Conservation (phyloP, 1,140 invertebrate species). For the Tachypleus tridentatus region DNA sequence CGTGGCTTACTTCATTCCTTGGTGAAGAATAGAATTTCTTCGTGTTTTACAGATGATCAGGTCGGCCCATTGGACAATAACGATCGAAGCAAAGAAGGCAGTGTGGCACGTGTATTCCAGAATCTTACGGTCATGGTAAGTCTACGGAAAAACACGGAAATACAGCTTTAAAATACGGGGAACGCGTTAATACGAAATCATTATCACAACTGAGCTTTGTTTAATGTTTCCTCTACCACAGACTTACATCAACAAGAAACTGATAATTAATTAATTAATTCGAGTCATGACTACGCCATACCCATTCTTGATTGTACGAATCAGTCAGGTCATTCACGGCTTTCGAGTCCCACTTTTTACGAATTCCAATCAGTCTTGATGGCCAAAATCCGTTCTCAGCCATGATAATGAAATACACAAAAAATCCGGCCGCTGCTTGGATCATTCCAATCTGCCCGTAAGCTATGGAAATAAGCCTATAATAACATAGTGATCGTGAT, state of each 20-base stretch:
- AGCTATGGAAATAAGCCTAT: slow-evolving; percentile 50
- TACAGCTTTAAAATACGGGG: too few relatives aligned
- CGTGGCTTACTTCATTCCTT: slow-evolving; percentile 47
- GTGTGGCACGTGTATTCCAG: slow-evolving; percentile 56
- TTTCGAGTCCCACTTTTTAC: slow-evolving; percentile 91
- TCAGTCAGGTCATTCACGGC: slow-evolving; percentile 92
- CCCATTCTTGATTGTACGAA: slow-evolving; percentile 98
- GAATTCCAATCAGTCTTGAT: slow-evolving; percentile 67
- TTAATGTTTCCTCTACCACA: too few relatives aligned
- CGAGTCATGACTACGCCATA: slow-evolving; percentile 35
- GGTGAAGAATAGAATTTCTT: slow-evolving; percentile 47
- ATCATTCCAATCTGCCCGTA: slow-evolving; percentile 99
- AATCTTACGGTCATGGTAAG: slow-evolving; percentile 46
- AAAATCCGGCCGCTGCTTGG: slow-evolving; percentile 97
- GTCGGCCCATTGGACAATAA: slow-evolving; percentile 57
- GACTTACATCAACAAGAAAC: too few relatives aligned
- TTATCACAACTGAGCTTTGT: too few relatives aligned
- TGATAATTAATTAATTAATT: too few relatives aligned
- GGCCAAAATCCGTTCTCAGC: slow-evolving; percentile 95
- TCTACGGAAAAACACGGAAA: slow-evolving; percentile 22
- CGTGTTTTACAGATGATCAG: slow-evolving; percentile 55
- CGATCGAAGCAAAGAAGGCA: slow-evolving; percentile 54
- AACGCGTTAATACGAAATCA: too few relatives aligned
- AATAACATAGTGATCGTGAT: not conserved
- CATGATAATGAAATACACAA: slow-evolving; percentile 98